phyloP scores from a whole-genome alignment of 2,888 invertebrate genomes.

The Thereva nobilitata region DNA sequence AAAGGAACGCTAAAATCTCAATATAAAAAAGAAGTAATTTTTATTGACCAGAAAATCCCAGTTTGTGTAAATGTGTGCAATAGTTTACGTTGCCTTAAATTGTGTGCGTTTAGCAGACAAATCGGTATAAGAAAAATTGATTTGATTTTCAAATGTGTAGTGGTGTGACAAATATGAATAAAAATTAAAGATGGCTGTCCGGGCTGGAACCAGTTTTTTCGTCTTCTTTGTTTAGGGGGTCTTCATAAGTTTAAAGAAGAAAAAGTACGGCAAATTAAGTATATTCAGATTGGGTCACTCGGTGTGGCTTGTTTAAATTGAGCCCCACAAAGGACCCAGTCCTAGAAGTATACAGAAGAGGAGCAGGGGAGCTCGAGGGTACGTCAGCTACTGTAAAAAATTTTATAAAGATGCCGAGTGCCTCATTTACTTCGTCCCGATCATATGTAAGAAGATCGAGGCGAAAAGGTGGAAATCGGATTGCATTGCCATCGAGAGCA shows the following conservation, averaged over 20 bases:
- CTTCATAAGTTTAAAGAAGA: slow-evolving; percentile 5
- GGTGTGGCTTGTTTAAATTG: slow-evolving; percentile 13
- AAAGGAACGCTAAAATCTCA: background rate
- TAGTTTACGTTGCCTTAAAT: slow-evolving; percentile 8
- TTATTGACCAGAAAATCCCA: slow-evolving; percentile 17
- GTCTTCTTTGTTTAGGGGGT: slow-evolving; percentile 75
- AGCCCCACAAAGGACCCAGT: slow-evolving; percentile 28
- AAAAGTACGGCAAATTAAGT: background rate
- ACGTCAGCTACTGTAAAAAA: slow-evolving; percentile 11
- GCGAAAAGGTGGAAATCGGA: slow-evolving; percentile 88
- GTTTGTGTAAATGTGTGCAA: slow-evolving; percentile 17
- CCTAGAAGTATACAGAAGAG: background rate
- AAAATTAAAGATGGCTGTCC: slow-evolving; percentile 80
- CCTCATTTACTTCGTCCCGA: slow-evolving; percentile 91
- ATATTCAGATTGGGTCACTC: slow-evolving; percentile 23
- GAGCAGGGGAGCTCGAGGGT: slow-evolving; percentile 2
- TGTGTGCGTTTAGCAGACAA: slow-evolving; percentile 18
- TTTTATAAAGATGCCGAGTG: slow-evolving; percentile 82
- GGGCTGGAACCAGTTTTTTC: slow-evolving; percentile 65
- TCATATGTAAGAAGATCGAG: slow-evolving; percentile 89
- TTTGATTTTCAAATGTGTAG: slow-evolving; percentile 11
- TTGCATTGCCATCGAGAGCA: slow-evolving; percentile 58
- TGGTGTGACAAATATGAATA: slow-evolving; percentile 25
- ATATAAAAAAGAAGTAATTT: background rate
- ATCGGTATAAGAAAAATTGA: slow-evolving; percentile 14